These are phyloP conservation scores for Phalera bucephala DNA, from an alignment of 2,888 invertebrate genomes.

Conservation along the genomic window DNA sequence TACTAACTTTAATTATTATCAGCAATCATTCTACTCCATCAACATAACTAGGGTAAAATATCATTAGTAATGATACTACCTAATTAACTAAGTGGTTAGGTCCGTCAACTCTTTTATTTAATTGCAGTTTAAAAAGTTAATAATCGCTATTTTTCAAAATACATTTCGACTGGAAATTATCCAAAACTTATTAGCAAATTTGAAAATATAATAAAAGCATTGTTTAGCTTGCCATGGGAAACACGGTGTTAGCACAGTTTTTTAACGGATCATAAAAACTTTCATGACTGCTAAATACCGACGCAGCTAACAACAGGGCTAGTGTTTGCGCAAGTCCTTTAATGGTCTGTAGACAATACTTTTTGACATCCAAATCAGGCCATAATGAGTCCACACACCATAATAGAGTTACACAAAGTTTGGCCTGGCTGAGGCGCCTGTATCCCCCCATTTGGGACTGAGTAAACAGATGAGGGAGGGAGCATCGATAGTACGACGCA, in stretches of 20 bases:
- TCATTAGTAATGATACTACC: no score
- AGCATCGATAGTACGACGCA: slow-evolving; percentile 72
- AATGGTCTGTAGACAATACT: slow-evolving; percentile 28
- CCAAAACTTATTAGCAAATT: no score
- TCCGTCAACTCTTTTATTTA: no score
- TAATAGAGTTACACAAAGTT: slow-evolving; percentile 60
- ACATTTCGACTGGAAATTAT: no score
- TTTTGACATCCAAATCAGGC: slow-evolving; percentile 38
- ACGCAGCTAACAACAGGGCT: slow-evolving; percentile 21
- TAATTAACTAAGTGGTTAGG: no score
- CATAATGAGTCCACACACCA: slow-evolving; percentile 46
- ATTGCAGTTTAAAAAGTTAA: no score
- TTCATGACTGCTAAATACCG: slow-evolving; percentile 25
- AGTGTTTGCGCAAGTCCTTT: slow-evolving; percentile 28
- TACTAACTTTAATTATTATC: no score
- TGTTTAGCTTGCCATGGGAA: slow-evolving; percentile 16
- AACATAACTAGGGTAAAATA: no score
- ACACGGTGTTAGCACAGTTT: slow-evolving; percentile 23
- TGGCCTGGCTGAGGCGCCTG: slow-evolving; percentile 62
- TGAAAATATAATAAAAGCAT: no score
- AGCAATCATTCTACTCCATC: no score
- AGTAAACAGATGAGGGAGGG: slow-evolving; percentile 77
- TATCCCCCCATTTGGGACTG: slow-evolving; percentile 71
- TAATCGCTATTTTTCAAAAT: no score
- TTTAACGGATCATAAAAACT: slow-evolving; percentile 37